Percentiles rank a stretch among this genome's conserved stretches.
These are phyloP conservation scores for Herpailurus yagouaroundi DNA, from an alignment of 2,113 vertebrate genomes.

Conservation along the genomic window DNA sequence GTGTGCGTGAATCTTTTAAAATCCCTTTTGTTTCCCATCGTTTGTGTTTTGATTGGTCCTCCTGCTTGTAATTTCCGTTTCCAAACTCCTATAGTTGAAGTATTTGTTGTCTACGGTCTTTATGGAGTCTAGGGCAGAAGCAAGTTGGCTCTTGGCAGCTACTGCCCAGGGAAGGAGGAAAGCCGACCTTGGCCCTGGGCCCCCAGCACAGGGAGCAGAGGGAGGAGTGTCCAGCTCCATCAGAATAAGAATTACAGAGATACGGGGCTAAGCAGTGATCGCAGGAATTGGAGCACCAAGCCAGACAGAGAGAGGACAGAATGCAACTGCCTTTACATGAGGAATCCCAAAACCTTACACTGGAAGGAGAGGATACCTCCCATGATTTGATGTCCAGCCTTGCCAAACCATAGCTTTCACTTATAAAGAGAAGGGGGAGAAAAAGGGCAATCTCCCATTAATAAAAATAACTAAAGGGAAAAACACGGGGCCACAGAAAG, in stretches of 20 bases:
- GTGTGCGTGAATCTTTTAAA: neutral
- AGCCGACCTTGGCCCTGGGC: neutral
- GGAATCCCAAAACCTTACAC: neutral
- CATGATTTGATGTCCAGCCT: neutral
- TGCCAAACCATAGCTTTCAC: neutral
- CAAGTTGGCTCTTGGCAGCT: neutral
- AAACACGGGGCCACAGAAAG: neutral
- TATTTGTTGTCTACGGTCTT: neutral
- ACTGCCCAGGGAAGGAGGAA: neutral
- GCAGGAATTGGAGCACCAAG: neutral
- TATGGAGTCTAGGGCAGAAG: neutral
- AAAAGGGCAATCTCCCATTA: neutral
- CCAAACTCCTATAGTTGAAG: neutral
- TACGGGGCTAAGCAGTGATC: neutral
- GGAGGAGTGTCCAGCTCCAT: neutral
- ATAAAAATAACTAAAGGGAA: neutral
- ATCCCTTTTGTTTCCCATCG: neutral
- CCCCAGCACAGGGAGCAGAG: neutral
- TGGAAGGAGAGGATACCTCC: neutral
- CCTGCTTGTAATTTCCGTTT: neutral
- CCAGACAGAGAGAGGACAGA: neutral
- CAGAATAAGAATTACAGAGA: neutral
- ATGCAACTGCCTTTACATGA: neutral
- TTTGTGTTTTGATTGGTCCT: neutral
- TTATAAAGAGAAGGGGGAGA: neutral